These are phyloP conservation scores for Lycocerus yunnanus DNA, from an alignment of 2,888 invertebrate genomes.

Conservation along the genomic window DNA sequence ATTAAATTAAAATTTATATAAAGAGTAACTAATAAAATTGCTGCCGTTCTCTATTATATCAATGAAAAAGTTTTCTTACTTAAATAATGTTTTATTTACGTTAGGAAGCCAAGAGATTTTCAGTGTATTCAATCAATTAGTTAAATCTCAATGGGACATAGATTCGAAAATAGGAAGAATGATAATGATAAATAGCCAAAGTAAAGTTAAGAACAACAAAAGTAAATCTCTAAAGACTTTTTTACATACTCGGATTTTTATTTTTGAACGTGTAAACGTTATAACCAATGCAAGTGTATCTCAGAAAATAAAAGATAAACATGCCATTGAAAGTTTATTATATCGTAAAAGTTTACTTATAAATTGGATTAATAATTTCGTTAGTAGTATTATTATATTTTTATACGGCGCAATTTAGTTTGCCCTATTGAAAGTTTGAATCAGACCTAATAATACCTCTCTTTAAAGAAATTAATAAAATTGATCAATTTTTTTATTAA, in stretches of 20 bases:
- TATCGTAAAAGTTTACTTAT: neutral
- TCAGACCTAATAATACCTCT: neutral
- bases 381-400: neutral
- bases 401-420: neutral
- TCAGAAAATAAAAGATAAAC: neutral
- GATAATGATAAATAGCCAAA: conserved; percentile 40
- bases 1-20: neutral
- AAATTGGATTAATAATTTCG: neutral
- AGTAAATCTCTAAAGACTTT: conserved; percentile 15
- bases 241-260: conserved; percentile 2
- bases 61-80: neutral
- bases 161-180: conserved; percentile 37
- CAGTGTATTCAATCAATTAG: conserved; percentile 42
- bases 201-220: conserved; percentile 29
- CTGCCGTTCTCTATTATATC: neutral
- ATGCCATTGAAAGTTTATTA: neutral
- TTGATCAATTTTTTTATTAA: neutral
- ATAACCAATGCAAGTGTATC: neutral
- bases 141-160: conserved; percentile 33
- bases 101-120: conserved; percentile 34
- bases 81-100: neutral
- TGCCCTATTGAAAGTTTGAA: neutral
- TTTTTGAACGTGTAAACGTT: neutral
- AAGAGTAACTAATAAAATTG: neutral
- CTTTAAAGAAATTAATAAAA: neutral